These are phyloP conservation scores for Chironomus tepperi DNA, from an alignment of 1,140 invertebrate species.

Conservation along the genomic window DNA sequence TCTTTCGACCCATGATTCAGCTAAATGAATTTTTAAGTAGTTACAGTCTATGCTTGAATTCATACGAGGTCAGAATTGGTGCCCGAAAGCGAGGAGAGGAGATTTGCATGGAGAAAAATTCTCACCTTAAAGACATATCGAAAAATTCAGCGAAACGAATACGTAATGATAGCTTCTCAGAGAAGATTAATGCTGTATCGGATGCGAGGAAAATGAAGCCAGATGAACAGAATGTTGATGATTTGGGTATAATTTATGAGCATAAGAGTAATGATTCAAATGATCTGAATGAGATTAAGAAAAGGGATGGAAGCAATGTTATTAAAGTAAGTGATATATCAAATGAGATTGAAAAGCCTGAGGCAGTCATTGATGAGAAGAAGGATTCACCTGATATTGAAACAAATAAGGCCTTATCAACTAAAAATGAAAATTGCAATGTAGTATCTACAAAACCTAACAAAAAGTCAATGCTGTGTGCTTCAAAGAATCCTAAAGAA, in stretches of 20 bases:
- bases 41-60: constrained; percentile 61
- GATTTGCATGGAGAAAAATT: constrained; percentile 27
- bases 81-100: constrained; percentile 44
- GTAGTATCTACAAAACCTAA: background rate
- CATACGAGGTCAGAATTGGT: constrained; percentile 59
- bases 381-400: constrained; percentile 32
- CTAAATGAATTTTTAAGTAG: constrained; percentile 64
- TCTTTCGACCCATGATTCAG: constrained; percentile 60
- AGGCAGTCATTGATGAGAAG: constrained; percentile 28
- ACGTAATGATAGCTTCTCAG: constrained; percentile 47
- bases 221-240: constrained; percentile 29
- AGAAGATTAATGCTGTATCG: constrained; percentile 36
- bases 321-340: too few relatives aligned
- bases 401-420: constrained; percentile 28
- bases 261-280: constrained; percentile 25
- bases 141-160: constrained; percentile 41
- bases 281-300: constrained; percentile 4
- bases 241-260: constrained; percentile 18
- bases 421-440: too few relatives aligned
- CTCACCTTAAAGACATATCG: constrained; percentile 23
- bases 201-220: constrained; percentile 37
- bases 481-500: constrained; percentile 26
- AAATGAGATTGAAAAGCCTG: constrained; percentile 29
- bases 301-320: too few relatives aligned
- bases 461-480: background rate